Conservation (phyloP, 2,797 vertebrate species). For the Antrozous pallidus region DNA sequence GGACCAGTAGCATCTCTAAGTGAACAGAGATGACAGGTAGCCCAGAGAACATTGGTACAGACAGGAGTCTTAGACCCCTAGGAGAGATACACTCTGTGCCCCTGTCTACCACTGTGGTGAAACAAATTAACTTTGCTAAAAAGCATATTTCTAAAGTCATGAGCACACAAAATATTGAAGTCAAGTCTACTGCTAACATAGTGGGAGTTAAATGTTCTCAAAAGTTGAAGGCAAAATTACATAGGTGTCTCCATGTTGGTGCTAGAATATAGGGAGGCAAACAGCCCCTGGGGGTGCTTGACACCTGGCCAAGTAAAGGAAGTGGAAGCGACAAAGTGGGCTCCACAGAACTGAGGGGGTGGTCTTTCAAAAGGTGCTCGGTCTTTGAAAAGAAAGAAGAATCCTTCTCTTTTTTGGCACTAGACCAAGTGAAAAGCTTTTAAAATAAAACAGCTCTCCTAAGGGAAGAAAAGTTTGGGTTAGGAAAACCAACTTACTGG, state of each 20-base stretch:
- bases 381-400: not conserved
- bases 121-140: conserved; percentile 28
- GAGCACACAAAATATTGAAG: not conserved
- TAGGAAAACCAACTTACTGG: not conserved
- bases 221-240: not conserved
- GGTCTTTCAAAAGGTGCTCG: not conserved
- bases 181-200: not conserved
- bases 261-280: not conserved
- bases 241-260: not conserved
- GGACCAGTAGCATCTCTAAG: not conserved
- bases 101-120: not conserved
- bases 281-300: not conserved
- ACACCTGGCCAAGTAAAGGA: not conserved
- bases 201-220: not conserved
- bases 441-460: conserved; percentile 15
- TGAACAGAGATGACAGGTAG: not conserved
- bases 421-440: not conserved
- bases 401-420: not conserved
- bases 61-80: not conserved
- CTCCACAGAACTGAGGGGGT: not conserved
- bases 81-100: not conserved
- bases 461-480: not conserved
- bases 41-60: not conserved
- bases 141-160: not conserved
- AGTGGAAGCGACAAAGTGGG: not conserved